Conservation (phyloP, 1,140 invertebrate species). For the Alviniconcha marisindica region DNA sequence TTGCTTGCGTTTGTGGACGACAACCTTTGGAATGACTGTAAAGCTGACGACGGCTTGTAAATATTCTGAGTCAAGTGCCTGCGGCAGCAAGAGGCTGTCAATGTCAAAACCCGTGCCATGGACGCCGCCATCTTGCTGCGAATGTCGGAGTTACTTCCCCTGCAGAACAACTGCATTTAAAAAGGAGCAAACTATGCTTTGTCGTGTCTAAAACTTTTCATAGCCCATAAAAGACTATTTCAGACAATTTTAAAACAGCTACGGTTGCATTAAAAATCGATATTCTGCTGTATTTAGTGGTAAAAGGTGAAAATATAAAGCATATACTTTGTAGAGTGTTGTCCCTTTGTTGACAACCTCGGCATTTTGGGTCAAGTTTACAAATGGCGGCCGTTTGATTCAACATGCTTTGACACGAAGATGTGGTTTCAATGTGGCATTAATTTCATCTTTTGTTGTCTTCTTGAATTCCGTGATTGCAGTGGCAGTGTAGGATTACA, state of each 20-base stretch:
- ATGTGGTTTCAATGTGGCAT: neutral
- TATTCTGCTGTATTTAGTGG: no score
- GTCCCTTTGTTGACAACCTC: conserved; percentile 36
- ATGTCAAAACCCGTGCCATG: neutral
- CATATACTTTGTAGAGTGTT: no score
- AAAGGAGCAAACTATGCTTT: no score
- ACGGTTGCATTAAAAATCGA: no score
- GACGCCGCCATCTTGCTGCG: neutral
- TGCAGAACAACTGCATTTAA: neutral
- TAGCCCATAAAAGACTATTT: no score
- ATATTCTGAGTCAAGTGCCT: neutral
- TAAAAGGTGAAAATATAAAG: no score
- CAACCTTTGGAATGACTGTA: neutral
- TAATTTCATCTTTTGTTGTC: no score
- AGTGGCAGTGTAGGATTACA: no score
- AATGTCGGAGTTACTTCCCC: neutral
- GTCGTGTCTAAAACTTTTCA: no score
- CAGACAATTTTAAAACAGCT: no score
- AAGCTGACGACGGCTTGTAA: neutral
- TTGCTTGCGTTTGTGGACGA: neutral
- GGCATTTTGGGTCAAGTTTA: conserved; percentile 44
- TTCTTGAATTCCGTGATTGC: no score
- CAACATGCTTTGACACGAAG: conserved; percentile 41
- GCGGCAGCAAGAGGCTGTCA: neutral
- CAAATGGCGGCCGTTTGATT: conserved; percentile 47